Evolutionary conservation across 2,888 invertebrate species (phyloP), one percentile per base, ranked within the genome.

Genomic region (Steinernema hermaphroditum): DNA sequence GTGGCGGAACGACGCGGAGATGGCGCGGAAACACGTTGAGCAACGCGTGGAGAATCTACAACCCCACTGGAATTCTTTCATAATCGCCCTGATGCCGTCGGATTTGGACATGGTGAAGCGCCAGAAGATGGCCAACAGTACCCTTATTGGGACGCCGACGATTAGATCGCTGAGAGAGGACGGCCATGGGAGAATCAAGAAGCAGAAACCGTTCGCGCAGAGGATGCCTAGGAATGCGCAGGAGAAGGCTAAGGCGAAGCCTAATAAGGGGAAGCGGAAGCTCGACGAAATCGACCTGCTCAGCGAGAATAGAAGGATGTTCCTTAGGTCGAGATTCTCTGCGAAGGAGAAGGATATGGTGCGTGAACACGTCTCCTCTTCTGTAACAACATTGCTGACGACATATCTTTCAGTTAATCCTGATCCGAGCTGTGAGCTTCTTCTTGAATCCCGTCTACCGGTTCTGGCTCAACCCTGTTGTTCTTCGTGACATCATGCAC

Each of bases 361-460:
- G 44, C 4, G 74, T 41, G 24, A 19, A 70, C 44, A 68, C 19
- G 1, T 1, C n/a, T 6, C 4, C 9, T 41, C 9, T 6, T 49
- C 49, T 49, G 6, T 4, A 49, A 4, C n/a, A 16, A 16, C 27
- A 2, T 43, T 41, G 44, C 22, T 34, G 34, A n/a, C 8, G 37
- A 27, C 6, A 27, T 4, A 1, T 27, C 12, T 72, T 78, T 27
- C 70, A 78, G 78, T 71, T 83, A 29, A 79, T 85, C 8, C 75
- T 85, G 68, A 85, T 85, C 62, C 78, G 85, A 22, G 84, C 84
- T 1, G 78, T 85, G 37, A 81, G 85, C 24, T 85, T 83, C 76
- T 85, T 85, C 74, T 73, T 86, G 68, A 85, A 86, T 73, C 85
- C 85, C 0, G 80, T 85, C 54, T 81, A 83, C 69, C 78, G 84